Conservation (phyloP, 2,888 invertebrate genomes). For the Timandra comae region DNA sequence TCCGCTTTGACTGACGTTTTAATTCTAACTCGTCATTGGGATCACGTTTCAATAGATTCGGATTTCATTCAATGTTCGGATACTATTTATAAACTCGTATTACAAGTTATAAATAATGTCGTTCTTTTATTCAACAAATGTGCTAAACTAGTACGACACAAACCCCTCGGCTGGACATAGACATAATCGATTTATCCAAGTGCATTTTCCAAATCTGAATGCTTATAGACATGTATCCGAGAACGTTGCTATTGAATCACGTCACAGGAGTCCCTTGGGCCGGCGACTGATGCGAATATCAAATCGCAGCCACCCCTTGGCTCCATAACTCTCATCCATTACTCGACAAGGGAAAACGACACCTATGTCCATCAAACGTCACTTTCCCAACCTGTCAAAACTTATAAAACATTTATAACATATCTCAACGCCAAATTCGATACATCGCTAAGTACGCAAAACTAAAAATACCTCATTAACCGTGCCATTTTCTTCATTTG, state of each 20-base stretch:
- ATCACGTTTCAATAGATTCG: conserved; percentile 17
- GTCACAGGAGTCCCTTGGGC: conserved; percentile 59
- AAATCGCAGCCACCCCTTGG: conserved; percentile 68
- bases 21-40: conserved; percentile 63
- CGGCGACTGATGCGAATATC: conserved; percentile 64
- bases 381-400: conserved; percentile 28
- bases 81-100: too few species aligned
- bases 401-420: conserved; percentile 21
- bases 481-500: conserved; percentile 57
- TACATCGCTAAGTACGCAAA: conserved; percentile 29
- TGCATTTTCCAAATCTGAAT: conserved; percentile 42
- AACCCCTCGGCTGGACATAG: too few species aligned
- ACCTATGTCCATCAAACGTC: conserved; percentile 49
- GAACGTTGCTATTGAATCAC: conserved; percentile 56
- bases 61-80: too few species aligned
- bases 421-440: conserved; percentile 18
- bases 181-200: too few species aligned
- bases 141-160: too few species aligned
- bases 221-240: conserved; percentile 51
- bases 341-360: conserved; percentile 49
- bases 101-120: too few species aligned
- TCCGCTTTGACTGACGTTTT: conserved; percentile 74
- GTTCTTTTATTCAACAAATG: too few species aligned
- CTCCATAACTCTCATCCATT: conserved; percentile 65
- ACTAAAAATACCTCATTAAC: conserved; percentile 61